Percentiles rank a stretch among this genome's conserved stretches.
These are phyloP conservation scores for Cyanocitta stelleri DNA, from an alignment of 2,113 vertebrate genomes.

Conservation along the genomic window DNA sequence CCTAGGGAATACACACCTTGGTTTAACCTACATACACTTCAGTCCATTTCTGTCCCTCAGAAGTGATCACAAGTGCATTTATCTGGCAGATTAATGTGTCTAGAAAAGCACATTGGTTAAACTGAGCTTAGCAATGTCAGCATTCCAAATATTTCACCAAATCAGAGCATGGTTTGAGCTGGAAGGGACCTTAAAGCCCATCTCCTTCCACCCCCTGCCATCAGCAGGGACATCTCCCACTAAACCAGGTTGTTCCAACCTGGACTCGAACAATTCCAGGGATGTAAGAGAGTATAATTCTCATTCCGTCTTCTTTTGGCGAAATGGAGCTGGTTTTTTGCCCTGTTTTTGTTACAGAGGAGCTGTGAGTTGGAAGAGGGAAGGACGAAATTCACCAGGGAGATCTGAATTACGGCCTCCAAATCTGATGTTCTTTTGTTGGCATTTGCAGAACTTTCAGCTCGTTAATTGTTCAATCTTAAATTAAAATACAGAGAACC, in stretches of 20 bases:
- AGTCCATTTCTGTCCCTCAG: constrained; percentile 32
- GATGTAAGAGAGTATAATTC: background rate
- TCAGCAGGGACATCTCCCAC: background rate
- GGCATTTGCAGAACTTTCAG: constrained; percentile 12
- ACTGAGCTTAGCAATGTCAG: background rate
- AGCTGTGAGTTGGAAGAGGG: background rate
- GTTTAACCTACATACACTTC: constrained; percentile 58
- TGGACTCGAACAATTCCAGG: background rate
- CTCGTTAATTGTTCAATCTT: constrained; percentile 15
- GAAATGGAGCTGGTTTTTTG: background rate
- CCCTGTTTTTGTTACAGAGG: background rate
- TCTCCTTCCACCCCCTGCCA: background rate
- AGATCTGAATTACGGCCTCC: background rate
- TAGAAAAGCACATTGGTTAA: background rate
- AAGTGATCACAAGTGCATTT: background rate
- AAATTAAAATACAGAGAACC: constrained; percentile 7
- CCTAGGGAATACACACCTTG: constrained; percentile 65
- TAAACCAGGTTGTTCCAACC: background rate
- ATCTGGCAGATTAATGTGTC: background rate
- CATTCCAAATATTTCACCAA: background rate
- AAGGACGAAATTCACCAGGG: background rate
- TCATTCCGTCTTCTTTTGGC: background rate
- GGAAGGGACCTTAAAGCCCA: background rate
- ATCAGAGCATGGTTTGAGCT: background rate
- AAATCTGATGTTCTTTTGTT: background rate